phyloP scores from a whole-genome alignment of 2,888 invertebrate genomes.

The Oasisia sp. region DNA sequence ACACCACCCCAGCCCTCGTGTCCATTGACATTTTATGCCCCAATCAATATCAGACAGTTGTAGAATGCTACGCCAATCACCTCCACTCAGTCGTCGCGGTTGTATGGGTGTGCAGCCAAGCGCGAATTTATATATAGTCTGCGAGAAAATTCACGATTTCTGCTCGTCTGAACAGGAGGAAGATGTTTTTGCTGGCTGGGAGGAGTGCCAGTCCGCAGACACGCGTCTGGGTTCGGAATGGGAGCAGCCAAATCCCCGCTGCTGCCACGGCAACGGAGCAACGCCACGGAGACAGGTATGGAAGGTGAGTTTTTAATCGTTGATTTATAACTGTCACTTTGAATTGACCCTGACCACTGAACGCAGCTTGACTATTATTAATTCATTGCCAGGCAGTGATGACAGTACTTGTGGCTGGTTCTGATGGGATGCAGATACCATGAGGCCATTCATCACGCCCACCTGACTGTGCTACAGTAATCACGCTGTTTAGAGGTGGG shows the following conservation, averaged over 20 bases:
- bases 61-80: neutral
- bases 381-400: neutral
- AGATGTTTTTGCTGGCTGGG: neutral
- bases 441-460: neutral
- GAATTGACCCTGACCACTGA: neutral
- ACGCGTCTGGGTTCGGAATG: neutral
- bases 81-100: neutral
- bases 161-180: neutral
- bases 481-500: neutral
- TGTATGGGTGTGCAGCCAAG: neutral
- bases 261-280: neutral
- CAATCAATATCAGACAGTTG: neutral
- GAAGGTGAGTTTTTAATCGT: neutral
- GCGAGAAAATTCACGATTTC: neutral
- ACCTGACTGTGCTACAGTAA: neutral
- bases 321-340: neutral
- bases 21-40: slow-evolving; percentile 17
- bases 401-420: neutral
- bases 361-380: neutral
- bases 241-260: neutral
- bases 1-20: neutral
- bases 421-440: neutral
- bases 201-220: neutral
- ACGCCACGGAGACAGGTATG: neutral
- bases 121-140: neutral